These are phyloP conservation scores for Anarhynchus alexandrinus DNA, from an alignment of 2,113 vertebrate genomes.

Conservation along the genomic window DNA sequence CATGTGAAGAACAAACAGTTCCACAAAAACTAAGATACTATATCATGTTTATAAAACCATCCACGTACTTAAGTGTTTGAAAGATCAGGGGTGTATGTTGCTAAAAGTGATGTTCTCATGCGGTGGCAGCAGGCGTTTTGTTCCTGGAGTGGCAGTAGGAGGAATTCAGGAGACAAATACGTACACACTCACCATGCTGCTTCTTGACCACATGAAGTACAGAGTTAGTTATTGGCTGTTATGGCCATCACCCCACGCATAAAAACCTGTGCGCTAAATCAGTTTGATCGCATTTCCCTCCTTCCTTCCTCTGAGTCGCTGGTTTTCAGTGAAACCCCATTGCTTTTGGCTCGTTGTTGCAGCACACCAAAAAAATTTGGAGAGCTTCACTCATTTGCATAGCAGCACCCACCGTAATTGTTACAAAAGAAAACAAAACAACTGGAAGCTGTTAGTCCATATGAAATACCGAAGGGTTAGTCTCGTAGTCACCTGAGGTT, in stretches of 20 bases:
- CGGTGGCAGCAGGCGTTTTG: not conserved
- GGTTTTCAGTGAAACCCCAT: not conserved
- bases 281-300: rapidly evolving
- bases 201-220: not conserved
- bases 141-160: not conserved
- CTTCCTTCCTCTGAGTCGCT: rapidly evolving
- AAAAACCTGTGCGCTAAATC: not conserved
- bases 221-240: not conserved
- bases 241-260: not conserved
- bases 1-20: not conserved
- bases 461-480: not conserved
- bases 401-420: not conserved
- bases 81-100: not conserved
- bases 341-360: not conserved
- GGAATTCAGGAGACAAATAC: not conserved
- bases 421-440: not conserved
- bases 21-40: not conserved
- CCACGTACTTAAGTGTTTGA: not conserved
- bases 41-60: not conserved
- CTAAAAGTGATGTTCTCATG: not conserved
- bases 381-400: not conserved
- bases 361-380: not conserved
- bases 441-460: not conserved
- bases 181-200: rapidly evolving
- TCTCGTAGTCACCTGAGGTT: not conserved